A percentile compares a stretch with the other conserved stretches of the same genome.
phyloP scores from a whole-genome alignment of 2,113 vertebrate species.

The Galemys pyrenaicus region DNA sequence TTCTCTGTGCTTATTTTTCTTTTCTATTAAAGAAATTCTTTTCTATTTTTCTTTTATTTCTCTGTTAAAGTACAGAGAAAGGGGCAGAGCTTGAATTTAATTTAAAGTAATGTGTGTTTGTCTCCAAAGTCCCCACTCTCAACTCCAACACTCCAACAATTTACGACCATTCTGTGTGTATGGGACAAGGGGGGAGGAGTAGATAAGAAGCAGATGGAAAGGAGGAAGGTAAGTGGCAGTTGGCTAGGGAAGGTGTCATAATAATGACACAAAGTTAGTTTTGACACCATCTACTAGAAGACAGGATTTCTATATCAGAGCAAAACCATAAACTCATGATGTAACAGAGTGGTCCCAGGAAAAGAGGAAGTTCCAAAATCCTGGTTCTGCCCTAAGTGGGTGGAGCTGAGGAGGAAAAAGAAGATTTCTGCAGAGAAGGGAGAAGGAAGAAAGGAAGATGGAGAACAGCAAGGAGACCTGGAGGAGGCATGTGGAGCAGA shows the following conservation, averaged over 20 bases:
- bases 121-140: not conserved
- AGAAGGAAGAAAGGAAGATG: too few relatives aligned
- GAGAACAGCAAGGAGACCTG: too few relatives aligned
- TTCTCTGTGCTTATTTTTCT: not conserved
- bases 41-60: not conserved
- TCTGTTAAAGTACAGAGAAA: not conserved
- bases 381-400: too few relatives aligned
- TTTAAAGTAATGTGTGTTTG: not conserved
- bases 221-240: not conserved
- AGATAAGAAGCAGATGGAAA: not conserved
- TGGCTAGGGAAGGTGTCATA: not conserved
- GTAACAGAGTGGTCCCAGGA: too few relatives aligned
- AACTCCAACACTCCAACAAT: too few relatives aligned
- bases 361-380: too few relatives aligned
- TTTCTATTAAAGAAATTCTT: too few relatives aligned
- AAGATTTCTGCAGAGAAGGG: too few relatives aligned
- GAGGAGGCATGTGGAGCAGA: too few relatives aligned
- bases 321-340: not conserved
- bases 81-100: not conserved
- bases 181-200: not conserved
- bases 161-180: not conserved
- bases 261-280: not conserved
- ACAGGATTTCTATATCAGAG: not conserved
- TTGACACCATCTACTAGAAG: not conserved
- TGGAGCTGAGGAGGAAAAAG: too few relatives aligned